Evolutionary conservation across 2,888 invertebrate genomes (phyloP).

Genomic region (Blastobasis adustella): DNA sequence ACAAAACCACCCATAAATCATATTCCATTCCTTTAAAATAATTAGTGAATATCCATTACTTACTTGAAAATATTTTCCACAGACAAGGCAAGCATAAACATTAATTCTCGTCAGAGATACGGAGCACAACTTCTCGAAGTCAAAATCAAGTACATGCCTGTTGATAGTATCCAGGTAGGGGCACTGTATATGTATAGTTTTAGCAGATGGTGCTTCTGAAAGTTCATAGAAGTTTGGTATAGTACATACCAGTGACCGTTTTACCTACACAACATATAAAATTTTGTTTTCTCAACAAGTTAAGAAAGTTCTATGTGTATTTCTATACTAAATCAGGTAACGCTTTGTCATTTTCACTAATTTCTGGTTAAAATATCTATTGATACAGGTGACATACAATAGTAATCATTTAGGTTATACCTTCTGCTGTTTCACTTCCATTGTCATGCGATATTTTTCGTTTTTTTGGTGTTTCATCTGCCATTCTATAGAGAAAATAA

Average conservation of each 20-base stretch:
- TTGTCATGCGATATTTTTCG: constrained; percentile 45
- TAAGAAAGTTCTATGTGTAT: too few relatives aligned
- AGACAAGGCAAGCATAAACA: constrained; percentile 99
- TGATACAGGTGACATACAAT: too few relatives aligned
- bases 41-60: constrained; percentile 2
- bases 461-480: constrained; percentile 31
- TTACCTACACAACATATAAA: too few relatives aligned
- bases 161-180: constrained; percentile 99
- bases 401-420: too few relatives aligned
- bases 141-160: constrained; percentile 96
- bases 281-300: too few relatives aligned
- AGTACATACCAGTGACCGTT: not conserved
- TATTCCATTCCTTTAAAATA: too few relatives aligned
- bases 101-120: constrained; percentile 98
- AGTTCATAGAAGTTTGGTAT: constrained; percentile 11
- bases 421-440: constrained; percentile 23
- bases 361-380: too few relatives aligned
- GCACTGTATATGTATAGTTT: constrained; percentile 77
- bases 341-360: too few relatives aligned
- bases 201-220: constrained; percentile 42
- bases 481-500: constrained; percentile 24
- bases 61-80: constrained; percentile 96
- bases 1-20: too few relatives aligned
- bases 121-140: constrained; percentile 99
- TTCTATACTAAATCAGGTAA: too few relatives aligned